Evolutionary conservation across 2,888 invertebrate genomes (phyloP), one percentile per base, ranked within the genome.

Genomic region (Panorpa germanica): DNA sequence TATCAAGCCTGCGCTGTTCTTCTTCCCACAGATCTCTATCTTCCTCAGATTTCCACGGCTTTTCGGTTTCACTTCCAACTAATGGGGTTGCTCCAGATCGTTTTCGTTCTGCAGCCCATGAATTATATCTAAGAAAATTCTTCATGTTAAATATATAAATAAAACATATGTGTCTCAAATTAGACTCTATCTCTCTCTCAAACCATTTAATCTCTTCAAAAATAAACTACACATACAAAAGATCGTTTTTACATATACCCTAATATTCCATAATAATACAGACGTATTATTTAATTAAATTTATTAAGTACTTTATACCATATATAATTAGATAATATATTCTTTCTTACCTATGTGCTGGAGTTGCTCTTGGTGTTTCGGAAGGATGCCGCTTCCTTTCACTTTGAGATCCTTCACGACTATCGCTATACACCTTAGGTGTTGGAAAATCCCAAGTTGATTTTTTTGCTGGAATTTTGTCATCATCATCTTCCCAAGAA

Each of bases 381-480:
- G 49, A 23, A 0, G 56, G 51, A 29, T 36, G 40, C 33, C 29
- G 39, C 29, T 48, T 48, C 7, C 54, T 47, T 1, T 52, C 53
- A 36, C 50, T 56, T 29, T 43, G 2, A 46, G 41, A 12, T 24
- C 46, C 61, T 37, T 39, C 51, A 43, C 33, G 57, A 50, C 45
- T 65, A 42, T 54, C 53, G 21, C 45, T 43, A 34, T 46, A 49
- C 1, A 66, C 57, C 40, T 65, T 61, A 0, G 91, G 93, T 1
- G 91, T 91, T 0, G 90, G 88, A 46, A 82, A 73, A 53, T 93
- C 93, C 93, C 93, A 95, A 29, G 74, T 70, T 1, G 90, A 90
- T 41, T 69, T 73, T 33, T 66, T 68, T 0, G 62, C 48, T 2
- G 66, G 63, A 4, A 56, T 55, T 20, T 61, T 63, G 28, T 78